Percentiles rank a stretch among this genome's conserved stretches.
These are phyloP conservation scores for Sander vitreus DNA, from an alignment of 2,113 vertebrate species.

Conservation along the genomic window DNA sequence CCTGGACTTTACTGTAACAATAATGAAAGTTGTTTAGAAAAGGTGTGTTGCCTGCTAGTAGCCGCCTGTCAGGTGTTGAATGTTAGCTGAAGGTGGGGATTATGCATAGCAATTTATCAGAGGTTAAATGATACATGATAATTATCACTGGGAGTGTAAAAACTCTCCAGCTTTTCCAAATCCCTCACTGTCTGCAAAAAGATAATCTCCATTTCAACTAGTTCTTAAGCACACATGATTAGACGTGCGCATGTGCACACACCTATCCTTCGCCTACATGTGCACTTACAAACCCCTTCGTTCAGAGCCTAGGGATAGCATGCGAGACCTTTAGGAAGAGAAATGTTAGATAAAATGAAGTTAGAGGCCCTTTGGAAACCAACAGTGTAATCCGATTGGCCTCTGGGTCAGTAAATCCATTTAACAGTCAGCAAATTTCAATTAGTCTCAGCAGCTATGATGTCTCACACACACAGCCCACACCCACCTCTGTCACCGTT, in stretches of 20 bases:
- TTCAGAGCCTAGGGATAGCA: slow-evolving; percentile 22
- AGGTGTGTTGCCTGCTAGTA: slow-evolving; percentile 53
- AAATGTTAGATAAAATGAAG: slow-evolving; percentile 58
- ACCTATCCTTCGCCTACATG: background rate
- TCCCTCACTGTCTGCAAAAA: background rate
- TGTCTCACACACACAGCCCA: slow-evolving; percentile 27
- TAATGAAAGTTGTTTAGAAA: slow-evolving; percentile 68
- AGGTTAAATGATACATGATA: slow-evolving; percentile 25
- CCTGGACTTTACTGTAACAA: slow-evolving; percentile 22
- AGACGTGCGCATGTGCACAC: slow-evolving; percentile 8
- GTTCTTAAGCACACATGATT: slow-evolving; percentile 1
- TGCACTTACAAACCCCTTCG: slow-evolving; percentile 18
- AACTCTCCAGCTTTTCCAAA: background rate
- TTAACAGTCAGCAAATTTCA: slow-evolving; percentile 75
- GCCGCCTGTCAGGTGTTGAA: slow-evolving; percentile 43
- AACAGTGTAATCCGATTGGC: slow-evolving; percentile 66
- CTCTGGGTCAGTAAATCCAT: slow-evolving; percentile 61
- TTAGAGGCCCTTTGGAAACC: slow-evolving; percentile 55
- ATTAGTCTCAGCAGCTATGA: slow-evolving; percentile 56
- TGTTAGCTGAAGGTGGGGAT: slow-evolving; percentile 49
- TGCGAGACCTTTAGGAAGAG: slow-evolving; percentile 37
- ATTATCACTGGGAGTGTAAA: slow-evolving; percentile 4
- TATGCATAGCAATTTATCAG: slow-evolving; percentile 41
- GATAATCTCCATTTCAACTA: slow-evolving; percentile 20
- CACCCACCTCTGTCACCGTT: slow-evolving; percentile 17